These are phyloP conservation scores for Leiothrix lutea DNA, from an alignment of 2,113 vertebrate genomes.

Conservation along the genomic window DNA sequence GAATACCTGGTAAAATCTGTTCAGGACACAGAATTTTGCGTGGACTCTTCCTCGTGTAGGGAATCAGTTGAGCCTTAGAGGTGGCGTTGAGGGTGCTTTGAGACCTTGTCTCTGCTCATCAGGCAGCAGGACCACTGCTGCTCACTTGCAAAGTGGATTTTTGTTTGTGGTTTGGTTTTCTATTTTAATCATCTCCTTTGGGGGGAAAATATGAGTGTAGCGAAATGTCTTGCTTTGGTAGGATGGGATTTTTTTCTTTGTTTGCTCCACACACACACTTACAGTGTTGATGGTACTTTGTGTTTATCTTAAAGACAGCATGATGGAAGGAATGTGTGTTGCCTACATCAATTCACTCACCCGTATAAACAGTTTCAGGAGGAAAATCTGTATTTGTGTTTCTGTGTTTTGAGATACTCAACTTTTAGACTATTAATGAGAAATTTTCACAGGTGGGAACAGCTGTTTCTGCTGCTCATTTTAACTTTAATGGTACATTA, in stretches of 20 bases:
- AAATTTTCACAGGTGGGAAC: constrained; percentile 56
- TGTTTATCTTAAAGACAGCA: constrained; percentile 63
- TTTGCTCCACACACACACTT: constrained; percentile 32
- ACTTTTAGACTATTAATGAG: constrained; percentile 50
- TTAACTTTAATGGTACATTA: background rate
- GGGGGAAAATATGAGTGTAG: constrained; percentile 43
- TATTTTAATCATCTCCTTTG: constrained; percentile 40
- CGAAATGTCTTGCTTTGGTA: constrained; percentile 15
- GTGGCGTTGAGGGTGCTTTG: fast-evolving
- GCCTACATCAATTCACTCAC: constrained; percentile 30
- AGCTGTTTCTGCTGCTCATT: constrained; percentile 53
- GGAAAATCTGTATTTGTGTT: constrained; percentile 54
- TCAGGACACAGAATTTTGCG: background rate
- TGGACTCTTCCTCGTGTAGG: fast-evolving
- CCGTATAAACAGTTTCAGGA: constrained; percentile 59
- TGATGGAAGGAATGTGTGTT: constrained; percentile 64
- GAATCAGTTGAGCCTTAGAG: background rate
- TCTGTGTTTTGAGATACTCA: background rate
- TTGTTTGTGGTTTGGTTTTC: constrained; percentile 44
- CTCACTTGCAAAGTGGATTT: background rate
- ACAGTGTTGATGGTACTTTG: constrained; percentile 53
- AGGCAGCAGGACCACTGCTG: background rate
- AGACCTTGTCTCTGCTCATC: background rate
- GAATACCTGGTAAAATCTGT: background rate
- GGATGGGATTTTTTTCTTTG: constrained; percentile 53